Evolutionary conservation across 1,140 invertebrate genomes (phyloP).

Genomic region (Nebria ingens): DNA sequence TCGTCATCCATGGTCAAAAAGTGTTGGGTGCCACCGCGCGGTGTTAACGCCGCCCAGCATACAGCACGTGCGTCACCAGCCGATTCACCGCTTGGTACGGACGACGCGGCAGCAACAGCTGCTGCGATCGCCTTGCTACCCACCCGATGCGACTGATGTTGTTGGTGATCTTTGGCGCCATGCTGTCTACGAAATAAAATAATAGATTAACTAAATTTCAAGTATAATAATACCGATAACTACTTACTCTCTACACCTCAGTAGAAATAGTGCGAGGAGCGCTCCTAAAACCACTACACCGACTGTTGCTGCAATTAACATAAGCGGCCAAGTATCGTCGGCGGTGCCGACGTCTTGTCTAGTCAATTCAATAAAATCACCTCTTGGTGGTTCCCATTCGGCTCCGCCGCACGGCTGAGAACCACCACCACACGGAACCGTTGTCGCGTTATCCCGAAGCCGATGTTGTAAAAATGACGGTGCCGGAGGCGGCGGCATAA

Average conservation of each 20-base stretch:
- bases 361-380: conserved; percentile 63
- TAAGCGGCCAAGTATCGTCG: conserved; percentile 70
- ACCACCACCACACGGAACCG: conserved; percentile 43
- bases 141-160: not conserved
- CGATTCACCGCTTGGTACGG: conserved; percentile 43
- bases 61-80: conserved; percentile 38
- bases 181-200: not conserved
- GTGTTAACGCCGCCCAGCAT: conserved; percentile 68
- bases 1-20: conserved; percentile 45
- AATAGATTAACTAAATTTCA: not conserved
- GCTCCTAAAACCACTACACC: conserved; percentile 66
- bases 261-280: conserved; percentile 60
- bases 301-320: conserved; percentile 66
- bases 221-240: conserved; percentile 16
- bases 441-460: conserved; percentile 39
- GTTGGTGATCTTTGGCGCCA: not conserved
- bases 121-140: not conserved
- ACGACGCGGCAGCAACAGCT: not conserved
- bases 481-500: conserved; percentile 69
- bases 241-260: conserved; percentile 74
- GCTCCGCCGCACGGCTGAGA: conserved; percentile 33
- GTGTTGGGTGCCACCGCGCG: conserved; percentile 59
- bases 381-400: conserved; percentile 34
- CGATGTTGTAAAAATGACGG: conserved; percentile 54
- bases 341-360: conserved; percentile 50